Evolutionary conservation across 2,888 invertebrate genomes (phyloP).

Genomic region (Corbicula japonica): DNA sequence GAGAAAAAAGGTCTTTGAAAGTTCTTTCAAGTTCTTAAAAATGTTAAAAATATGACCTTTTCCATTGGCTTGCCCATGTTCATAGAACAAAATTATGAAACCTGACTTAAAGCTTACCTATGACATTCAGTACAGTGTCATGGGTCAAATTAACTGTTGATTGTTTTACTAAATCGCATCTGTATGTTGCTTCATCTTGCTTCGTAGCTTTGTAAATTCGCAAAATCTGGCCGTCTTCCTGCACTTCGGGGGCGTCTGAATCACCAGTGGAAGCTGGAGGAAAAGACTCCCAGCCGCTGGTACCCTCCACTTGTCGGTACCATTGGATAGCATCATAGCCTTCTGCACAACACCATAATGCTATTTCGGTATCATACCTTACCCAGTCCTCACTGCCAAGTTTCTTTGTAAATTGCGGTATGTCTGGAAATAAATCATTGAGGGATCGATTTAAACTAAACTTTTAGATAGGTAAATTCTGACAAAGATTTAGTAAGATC

Average conservation of each 20-base stretch:
- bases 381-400: slow-evolving; percentile 2
- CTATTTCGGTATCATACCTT: not conserved
- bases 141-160: not conserved
- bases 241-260: not conserved
- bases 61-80: too few species aligned
- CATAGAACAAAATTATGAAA: too few species aligned
- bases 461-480: too few species aligned
- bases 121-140: not conserved
- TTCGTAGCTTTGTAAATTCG: not conserved
- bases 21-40: too few species aligned
- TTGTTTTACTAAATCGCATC: slow-evolving; percentile 2
- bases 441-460: too few species aligned
- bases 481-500: too few species aligned
- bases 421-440: slow-evolving; percentile 21
- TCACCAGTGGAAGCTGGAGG: not conserved
- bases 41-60: too few species aligned
- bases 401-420: slow-evolving; percentile 3
- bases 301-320: not conserved
- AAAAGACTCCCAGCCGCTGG: not conserved
- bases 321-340: slow-evolving; percentile 16
- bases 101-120: slow-evolving; percentile 17
- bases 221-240: slow-evolving; percentile 14
- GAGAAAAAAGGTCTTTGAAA: too few species aligned
- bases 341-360: slow-evolving; percentile 16
- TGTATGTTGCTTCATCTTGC: slow-evolving; percentile 5